phyloP scores from a whole-genome alignment of 2,113 vertebrate genomes.

The Scomber japonicus region DNA sequence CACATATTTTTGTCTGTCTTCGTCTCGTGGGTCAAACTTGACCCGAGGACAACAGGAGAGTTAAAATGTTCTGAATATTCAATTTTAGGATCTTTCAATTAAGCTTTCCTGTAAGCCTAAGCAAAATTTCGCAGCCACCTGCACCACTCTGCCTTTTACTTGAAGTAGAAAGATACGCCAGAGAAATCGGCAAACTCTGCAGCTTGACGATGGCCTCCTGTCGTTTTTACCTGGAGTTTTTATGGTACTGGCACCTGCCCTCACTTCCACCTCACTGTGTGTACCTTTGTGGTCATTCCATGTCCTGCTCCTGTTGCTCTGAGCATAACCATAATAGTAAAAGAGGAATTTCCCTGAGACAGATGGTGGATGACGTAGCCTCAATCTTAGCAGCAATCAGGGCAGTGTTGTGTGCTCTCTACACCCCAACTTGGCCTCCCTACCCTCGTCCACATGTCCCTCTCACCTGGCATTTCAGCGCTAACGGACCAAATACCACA shows the following conservation, averaged over 20 bases:
- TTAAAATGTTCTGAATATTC: no score
- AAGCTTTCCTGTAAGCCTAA: not conserved
- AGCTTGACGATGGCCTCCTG: not conserved
- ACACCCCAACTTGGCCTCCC: constrained; percentile 22
- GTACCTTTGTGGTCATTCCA: not conserved
- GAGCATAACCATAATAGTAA: not conserved
- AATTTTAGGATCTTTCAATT: not conserved
- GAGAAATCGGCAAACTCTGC: not conserved
- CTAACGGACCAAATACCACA: constrained; percentile 11
- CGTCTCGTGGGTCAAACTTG: no score
- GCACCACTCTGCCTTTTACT: no score
- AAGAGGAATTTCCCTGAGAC: constrained; percentile 69
- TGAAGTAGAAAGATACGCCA: no score
- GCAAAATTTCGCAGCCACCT: not conserved
- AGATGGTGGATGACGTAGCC: constrained; percentile 64
- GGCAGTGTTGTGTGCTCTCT: constrained; percentile 25
- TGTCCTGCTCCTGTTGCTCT: not conserved
- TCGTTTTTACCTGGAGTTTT: not conserved
- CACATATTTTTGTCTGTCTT: no score
- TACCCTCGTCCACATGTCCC: constrained; percentile 42
- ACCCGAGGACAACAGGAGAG: no score
- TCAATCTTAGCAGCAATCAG: constrained; percentile 35
- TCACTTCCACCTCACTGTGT: not conserved
- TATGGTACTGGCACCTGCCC: not conserved
- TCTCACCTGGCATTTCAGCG: not conserved